Conservation (phyloP, 2,113 vertebrate species). For the Isichthys henryi region DNA sequence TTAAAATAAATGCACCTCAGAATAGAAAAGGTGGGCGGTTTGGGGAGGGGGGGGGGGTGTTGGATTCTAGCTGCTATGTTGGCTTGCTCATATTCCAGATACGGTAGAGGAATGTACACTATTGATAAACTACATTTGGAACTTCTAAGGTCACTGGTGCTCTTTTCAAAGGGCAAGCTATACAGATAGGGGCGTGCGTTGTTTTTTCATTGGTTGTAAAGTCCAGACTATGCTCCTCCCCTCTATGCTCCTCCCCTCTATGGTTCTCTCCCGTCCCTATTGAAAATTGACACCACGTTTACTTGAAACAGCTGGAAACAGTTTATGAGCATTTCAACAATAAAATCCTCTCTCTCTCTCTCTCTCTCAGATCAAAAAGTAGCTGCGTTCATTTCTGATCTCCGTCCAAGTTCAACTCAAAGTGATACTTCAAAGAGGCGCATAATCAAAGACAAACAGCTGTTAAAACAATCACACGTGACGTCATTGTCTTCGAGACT, state of each 20-base stretch:
- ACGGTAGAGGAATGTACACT: not conserved
- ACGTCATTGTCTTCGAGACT: constrained; percentile 96
- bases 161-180: constrained; percentile 6
- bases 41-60: not conserved
- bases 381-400: constrained; percentile 96
- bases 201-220: constrained; percentile 40
- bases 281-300: constrained; percentile 60
- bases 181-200: constrained; percentile 34
- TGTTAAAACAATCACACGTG: constrained; percentile 99
- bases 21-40: not conserved
- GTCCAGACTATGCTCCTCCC: constrained; percentile 31
- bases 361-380: constrained; percentile 86
- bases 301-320: constrained; percentile 75
- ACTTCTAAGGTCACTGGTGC: constrained; percentile 11
- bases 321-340: constrained; percentile 92
- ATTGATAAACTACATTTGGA: constrained; percentile 4
- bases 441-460: constrained; percentile 99
- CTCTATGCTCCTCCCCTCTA: constrained; percentile 31
- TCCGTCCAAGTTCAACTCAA: constrained; percentile 98
- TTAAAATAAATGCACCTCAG: not conserved
- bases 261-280: constrained; percentile 38
- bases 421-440: constrained; percentile 97
- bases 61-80: not conserved
- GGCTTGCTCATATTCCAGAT: not conserved
- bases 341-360: constrained; percentile 80